Base-by-base conservation (phyloP, 2,113 vertebrate genomes). In the Clupea harengus region DNA sequence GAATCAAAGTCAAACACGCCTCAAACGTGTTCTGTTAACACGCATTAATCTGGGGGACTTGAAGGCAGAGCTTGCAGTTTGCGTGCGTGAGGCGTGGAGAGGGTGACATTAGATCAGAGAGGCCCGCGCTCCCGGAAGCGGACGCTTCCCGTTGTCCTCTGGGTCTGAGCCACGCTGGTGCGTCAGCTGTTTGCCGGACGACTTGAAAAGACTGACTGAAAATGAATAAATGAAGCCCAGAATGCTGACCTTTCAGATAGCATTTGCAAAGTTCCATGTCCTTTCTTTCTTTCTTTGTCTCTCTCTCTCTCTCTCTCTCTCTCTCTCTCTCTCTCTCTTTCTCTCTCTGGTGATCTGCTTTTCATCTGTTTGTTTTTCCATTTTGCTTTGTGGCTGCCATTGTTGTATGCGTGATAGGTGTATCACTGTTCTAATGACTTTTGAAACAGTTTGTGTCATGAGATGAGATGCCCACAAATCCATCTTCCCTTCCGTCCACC, bases 1-100 rank as follows among this genome's bases (percentile, higher is more conserved):
- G 47, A 87, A 92, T 94, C 92, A 93, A 93, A 93, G 92, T 86
- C 82, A 84, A 89, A 82, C 45, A 1, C 72, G 18, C 88, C 90
- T 93, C 90, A 93, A 89, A 91, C 17, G 0, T 45, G 64, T 84
- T 85, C 49, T 75, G 87, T 90, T 87, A 89, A 93, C 84, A 22
- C 86, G 8, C 18, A 81, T 88, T 94, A 93, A 94, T 94, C 92
- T 92, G 81, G 28, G 28, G 32, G 45, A 89, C 87, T 90, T 86
- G 89, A 89, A 91, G 88, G 90, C 88, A 80, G 85, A 54, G 84
- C 90, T 89, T 89, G 85, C 93, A 89, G 87, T 90, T 86, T 88
- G 86, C 45, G 80, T 67, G 83, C 90, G 82, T 46, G 88, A 89
- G 86, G 90, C 83, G 64, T 72, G 84, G 87, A 81, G 87, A 91